Base-by-base conservation (phyloP, 2,797 vertebrate species). In the Mormyrops boulengeri region DNA sequence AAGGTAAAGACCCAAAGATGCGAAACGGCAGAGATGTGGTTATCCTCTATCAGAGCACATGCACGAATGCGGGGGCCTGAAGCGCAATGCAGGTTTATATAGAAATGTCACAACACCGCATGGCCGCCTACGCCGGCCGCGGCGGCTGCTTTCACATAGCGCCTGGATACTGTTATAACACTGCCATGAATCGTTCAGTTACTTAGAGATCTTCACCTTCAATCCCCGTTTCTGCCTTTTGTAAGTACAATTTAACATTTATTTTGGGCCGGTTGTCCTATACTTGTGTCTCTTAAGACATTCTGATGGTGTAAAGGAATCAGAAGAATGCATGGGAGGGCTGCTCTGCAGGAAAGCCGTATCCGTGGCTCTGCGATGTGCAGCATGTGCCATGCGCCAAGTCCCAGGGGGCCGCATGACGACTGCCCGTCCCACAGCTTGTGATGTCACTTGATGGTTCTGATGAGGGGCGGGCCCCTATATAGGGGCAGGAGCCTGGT, bases 371-470 rank as follows among this genome's bases (percentile, higher is more conserved):
- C 89, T 85, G 69, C 80, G 88, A 84, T 91, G 88, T 89, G 50
- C 88, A 88, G 91, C 88, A 93, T 57, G 92, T 91, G 93, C 95
- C 93, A 94, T 95, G 96, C 95, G 93, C 93, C 87, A 93, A 66
- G 92, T 94, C 94, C 92, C 93, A 8, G 34, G 93, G 95, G 93
- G 92, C 44, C 44, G 22, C 50, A 88, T 89, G 91, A 89, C 89
- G 89, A 50, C 89, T 91, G 90, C 34, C 89, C 85, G 90, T 86
- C 89, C n/a, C 50, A 17, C 87, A 69, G 55, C 92, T 92, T 90
- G 92, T 95, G 95, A 96, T 94, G 94, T 95, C 94, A 95, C 94
- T 92, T 91, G 92, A 93, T 91, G 89, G 91, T 92, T 92, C 93
- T 91, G 92, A 92, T 93, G 93, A 91, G 2, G 55, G 11, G 1